Base-by-base conservation (phyloP, 1,140 invertebrate genomes). In the Eufriesea mexicana region DNA sequence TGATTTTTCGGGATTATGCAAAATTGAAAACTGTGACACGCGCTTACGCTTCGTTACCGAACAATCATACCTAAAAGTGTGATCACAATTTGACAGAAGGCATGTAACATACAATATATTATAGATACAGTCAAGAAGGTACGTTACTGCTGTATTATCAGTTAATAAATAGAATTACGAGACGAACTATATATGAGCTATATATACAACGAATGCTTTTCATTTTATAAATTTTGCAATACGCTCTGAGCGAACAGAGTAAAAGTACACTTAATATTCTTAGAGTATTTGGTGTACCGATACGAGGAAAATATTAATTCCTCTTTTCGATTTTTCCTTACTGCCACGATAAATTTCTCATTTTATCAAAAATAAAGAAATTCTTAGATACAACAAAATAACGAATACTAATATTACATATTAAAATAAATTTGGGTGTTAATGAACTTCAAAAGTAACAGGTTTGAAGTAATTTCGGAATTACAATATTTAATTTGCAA, bases 51-150 rank as follows among this genome's bases (percentile, higher is more conserved):
- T 49, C 62, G 62, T 78, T 81, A 84, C 77, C 67, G 80, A 83
- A 87, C 77, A 89, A 86, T 84, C 89, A 90, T 92, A 91, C 86
- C 84, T 90, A 92, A 89, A 90, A 91, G 70, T 89, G 86, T 90
- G 86, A 93, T 93, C 93, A 93, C 93, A 93, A 92, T 90, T 93
- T 91, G 89, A 93, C 92, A 93, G 90, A 93, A 93, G 92, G 93
- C 92, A 84, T 91, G 88, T 91, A 90, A 88, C 87, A 88, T 89
- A 87, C 75, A 83, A 83, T 70, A 79, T 84, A 75, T 84, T 72
- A 87, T 62, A 87, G 71, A 84, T 57, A 83, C 83, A 87, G 83
- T 87, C 83, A 85, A 49, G 45, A 72, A 87, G 45, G 79, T 82
- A 87, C 81, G 62, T 55, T 28, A 59, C 54, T 87, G 71, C 47